Evolutionary conservation across 2,888 invertebrate genomes (phyloP).

Genomic region (Leucophora obtusa): DNA sequence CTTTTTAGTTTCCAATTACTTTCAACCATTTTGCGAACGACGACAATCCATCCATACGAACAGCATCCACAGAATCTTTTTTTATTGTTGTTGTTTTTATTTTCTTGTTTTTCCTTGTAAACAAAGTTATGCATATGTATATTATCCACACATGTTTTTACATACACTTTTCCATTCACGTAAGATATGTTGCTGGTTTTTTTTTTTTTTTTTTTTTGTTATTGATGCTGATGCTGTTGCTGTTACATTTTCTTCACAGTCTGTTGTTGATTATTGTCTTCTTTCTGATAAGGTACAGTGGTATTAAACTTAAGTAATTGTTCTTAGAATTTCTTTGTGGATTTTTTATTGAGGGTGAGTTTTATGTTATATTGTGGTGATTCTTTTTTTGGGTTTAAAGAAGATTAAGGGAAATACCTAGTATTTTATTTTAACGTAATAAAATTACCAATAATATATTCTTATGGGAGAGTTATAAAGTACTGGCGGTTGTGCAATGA

Average conservation of each 20-base stretch:
- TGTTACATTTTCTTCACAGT: conserved; percentile 13
- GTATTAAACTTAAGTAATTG: background rate
- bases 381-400: background rate
- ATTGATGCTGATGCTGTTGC: conserved; percentile 30
- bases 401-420: background rate
- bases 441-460: background rate
- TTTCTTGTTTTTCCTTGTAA: conserved; percentile 32
- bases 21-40: conserved; percentile 59
- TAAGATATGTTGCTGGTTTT: conserved; percentile 41
- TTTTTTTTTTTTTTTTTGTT: conserved; percentile 5
- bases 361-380: background rate
- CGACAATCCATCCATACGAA: conserved; percentile 46
- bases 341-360: background rate
- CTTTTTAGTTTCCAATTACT: conserved; percentile 56
- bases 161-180: background rate
- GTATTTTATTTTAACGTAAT: background rate
- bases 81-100: conserved; percentile 26
- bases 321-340: background rate
- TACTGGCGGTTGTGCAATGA: too few relatives aligned
- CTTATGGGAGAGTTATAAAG: too few relatives aligned
- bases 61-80: conserved; percentile 54
- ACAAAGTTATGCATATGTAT: conserved; percentile 10
- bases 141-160: background rate
- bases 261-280: conserved; percentile 10
- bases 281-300: background rate